Base-by-base conservation (phyloP, 2,797 vertebrate species). In the Hemitrygon akajei region DNA sequence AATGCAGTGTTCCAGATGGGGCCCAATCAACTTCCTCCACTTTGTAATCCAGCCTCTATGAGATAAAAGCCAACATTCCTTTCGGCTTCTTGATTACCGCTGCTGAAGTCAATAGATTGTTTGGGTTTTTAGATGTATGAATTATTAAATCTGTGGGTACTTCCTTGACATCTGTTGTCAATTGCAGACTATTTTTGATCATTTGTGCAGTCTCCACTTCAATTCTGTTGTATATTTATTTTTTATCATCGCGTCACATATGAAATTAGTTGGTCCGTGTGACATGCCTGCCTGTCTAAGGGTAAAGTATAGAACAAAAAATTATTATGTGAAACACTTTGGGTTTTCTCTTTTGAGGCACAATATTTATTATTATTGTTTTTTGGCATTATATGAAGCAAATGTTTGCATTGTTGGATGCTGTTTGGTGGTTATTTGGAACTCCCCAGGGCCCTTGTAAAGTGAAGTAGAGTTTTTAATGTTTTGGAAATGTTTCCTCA, bases 121-220 rank as follows among this genome's bases (percentile, higher is more conserved):
- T 12, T 37, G 86, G 63, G 63, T 37, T 89, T 89, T 89, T 69
- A 69, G n/a, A 89, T 89, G 60, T 69, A 11, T 18, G 63, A 63
- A 89, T 37, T 69, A 86, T 89, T 89, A 89, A 69, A 66, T 60
- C n/a, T 22, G 86, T 89, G 86, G n/a, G 60, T 89, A 89, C 66
- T 89, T 89, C 60, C 63, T 89, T 25, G 16, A 1, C 86, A 89
- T 69, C 86, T 89, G 86, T 69, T 89, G 86, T 89, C 63, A 89
- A 89, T 89, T 89, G 86, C 86, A 89, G 86, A 34, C 63, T 89
- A 89, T 69, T 89, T 89, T 89, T 69, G 60, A 89, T 69, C 63
- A 16, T 37, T 69, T 89, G 60, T 89, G 34, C 63, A 37, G 63
- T 34, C 86, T 69, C n/a, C 20, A 4, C n/a, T 89, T 87, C 58